phyloP scores from a whole-genome alignment of 2,113 vertebrate species.

The Prionailurus bengalensis region DNA sequence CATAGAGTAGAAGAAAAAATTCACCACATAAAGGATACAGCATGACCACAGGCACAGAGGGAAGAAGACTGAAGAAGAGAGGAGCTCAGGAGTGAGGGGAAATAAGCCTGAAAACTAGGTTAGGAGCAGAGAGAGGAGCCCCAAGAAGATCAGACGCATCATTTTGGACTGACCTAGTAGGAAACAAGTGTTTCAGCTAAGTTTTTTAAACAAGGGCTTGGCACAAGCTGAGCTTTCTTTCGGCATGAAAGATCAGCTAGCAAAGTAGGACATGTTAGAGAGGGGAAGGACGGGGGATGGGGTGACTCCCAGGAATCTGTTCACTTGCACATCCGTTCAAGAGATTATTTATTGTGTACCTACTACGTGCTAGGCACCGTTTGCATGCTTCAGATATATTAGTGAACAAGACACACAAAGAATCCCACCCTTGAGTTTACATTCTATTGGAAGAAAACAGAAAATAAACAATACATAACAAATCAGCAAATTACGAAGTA shows the following conservation, averaged over 20 bases:
- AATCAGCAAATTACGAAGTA: neutral
- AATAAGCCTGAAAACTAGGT: neutral
- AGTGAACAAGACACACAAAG: neutral
- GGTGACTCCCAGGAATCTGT: no score
- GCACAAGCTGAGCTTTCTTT: neutral
- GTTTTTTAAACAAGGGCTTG: neutral
- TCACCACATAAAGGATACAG: neutral
- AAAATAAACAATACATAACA: neutral
- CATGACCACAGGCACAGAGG: neutral
- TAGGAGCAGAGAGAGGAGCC: neutral
- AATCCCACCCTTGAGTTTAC: neutral
- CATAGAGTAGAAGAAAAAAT: neutral
- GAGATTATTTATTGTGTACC: neutral
- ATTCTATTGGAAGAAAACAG: neutral
- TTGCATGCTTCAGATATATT: neutral
- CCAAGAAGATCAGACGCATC: neutral
- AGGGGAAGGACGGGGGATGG: rapidly evolving
- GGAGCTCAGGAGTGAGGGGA: neutral
- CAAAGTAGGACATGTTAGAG: neutral
- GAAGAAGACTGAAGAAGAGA: neutral
- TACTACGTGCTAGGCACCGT: neutral
- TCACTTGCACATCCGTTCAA: neutral
- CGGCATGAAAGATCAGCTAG: neutral
- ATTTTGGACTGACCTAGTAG: neutral
- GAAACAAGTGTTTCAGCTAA: neutral